Conservation (phyloP, 2,797 vertebrate genomes). For the Sebastes itinus region DNA sequence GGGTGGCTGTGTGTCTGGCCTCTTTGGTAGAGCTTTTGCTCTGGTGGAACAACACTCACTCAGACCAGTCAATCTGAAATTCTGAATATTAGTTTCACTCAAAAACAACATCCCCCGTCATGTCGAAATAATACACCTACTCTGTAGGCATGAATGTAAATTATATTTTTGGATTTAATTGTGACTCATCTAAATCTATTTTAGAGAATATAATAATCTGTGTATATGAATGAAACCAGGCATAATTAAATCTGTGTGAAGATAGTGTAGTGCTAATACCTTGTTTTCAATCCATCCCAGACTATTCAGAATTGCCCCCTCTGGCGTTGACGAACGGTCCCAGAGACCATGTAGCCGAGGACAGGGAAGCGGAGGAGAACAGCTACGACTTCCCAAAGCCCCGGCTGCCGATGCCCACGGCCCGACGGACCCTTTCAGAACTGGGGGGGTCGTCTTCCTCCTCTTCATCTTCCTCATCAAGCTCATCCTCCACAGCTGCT, state of each 20-base stretch:
- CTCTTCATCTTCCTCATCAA: slow-evolving; percentile 73
- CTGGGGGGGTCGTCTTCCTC: slow-evolving; percentile 85
- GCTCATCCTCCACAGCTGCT: slow-evolving; percentile 76
- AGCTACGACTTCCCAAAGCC: slow-evolving; percentile 91
- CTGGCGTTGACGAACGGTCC: slow-evolving; percentile 73
- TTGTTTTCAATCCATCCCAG: slow-evolving; percentile 50
- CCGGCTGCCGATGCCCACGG: slow-evolving; percentile 75
- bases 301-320: slow-evolving; percentile 85
- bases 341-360: slow-evolving; percentile 73
- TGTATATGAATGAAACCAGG: neutral
- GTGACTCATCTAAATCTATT: slow-evolving; percentile 1
- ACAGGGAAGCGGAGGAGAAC: slow-evolving; percentile 88
- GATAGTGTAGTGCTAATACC: neutral
- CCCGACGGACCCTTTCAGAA: slow-evolving; percentile 91
- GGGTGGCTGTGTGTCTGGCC: too few relatives aligned
- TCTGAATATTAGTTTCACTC: neutral
- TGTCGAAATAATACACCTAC: neutral
- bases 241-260: neutral
- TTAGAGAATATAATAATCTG: neutral
- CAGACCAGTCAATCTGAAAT: neutral
- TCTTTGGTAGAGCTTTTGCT: too few relatives aligned
- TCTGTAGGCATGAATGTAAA: neutral
- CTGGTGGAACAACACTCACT: neutral
- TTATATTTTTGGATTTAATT: neutral
- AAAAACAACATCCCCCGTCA: neutral